A percentile compares a stretch with the other conserved stretches of the same genome.
Conservation (phyloP, 2,888 invertebrate genomes). For the Dermolepida albohirtum region DNA sequence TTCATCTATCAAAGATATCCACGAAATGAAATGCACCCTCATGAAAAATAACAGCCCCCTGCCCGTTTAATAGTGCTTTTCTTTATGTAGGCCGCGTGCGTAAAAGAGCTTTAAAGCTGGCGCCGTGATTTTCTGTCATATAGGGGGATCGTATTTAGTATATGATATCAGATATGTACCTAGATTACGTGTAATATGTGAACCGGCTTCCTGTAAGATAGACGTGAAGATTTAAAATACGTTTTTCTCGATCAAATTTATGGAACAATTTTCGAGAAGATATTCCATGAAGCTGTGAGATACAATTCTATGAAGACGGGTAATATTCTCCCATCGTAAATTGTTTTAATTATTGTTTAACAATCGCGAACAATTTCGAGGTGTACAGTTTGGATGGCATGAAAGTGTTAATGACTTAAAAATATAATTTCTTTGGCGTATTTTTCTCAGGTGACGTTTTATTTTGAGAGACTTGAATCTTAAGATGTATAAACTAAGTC, state of each 20-base stretch:
- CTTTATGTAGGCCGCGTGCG: conserved; percentile 56
- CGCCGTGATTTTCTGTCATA: conserved; percentile 47
- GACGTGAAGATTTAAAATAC: conserved; percentile 27
- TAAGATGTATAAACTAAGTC: too few relatives aligned
- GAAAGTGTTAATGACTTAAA: too few relatives aligned
- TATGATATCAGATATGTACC: conserved; percentile 50
- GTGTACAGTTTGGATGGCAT: too few relatives aligned
- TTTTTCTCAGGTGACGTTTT: too few relatives aligned
- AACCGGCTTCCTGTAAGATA: conserved; percentile 41
- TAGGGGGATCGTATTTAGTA: conserved; percentile 49
- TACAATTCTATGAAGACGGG: too few relatives aligned
- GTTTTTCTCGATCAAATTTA: conserved; percentile 26
- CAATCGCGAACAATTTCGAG: too few relatives aligned
- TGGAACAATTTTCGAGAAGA: conserved; percentile 4
- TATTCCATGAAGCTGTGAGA: too few relatives aligned
- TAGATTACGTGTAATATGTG: conserved; percentile 51
- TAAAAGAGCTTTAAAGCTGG: conserved; percentile 56
- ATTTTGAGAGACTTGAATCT: too few relatives aligned
- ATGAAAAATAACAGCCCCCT: conserved; percentile 57
- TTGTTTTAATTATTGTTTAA: too few relatives aligned
- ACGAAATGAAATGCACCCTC: conserved; percentile 57
- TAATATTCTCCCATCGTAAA: too few relatives aligned
- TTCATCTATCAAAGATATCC: conserved; percentile 58
- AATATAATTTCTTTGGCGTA: too few relatives aligned
- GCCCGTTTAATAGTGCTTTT: conserved; percentile 56